Percentiles rank a stretch among this genome's conserved stretches.
These are phyloP conservation scores for Cygnus olor DNA, from an alignment of 2,797 vertebrate species.

Conservation along the genomic window DNA sequence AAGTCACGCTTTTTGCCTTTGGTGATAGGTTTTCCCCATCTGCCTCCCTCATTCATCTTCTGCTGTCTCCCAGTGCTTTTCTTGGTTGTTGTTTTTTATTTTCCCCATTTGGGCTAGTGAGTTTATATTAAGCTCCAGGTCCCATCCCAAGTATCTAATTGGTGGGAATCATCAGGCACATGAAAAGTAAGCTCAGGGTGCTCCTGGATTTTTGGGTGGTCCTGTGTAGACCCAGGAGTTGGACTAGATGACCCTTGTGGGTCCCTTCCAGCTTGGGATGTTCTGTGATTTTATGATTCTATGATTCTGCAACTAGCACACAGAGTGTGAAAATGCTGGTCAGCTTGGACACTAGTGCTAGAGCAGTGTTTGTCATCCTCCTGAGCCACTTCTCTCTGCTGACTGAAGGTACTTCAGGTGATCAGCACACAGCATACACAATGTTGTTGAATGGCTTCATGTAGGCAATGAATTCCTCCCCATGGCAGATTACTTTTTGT, in stretches of 20 bases:
- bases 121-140: neutral
- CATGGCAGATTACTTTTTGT: accelerated
- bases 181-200: accelerated
- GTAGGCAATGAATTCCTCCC: neutral
- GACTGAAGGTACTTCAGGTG: neutral
- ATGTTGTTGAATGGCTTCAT: neutral
- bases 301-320: neutral
- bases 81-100: too few relatives aligned
- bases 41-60: neutral
- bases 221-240: too few relatives aligned
- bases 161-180: neutral
- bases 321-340: neutral
- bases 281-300: too few relatives aligned
- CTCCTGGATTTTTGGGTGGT: neutral
- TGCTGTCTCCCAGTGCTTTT: neutral
- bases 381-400: neutral
- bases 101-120: neutral
- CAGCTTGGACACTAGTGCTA: neutral
- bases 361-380: neutral
- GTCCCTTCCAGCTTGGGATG: too few relatives aligned
- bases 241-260: too few relatives aligned
- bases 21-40: neutral
- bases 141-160: neutral
- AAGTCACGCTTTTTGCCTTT: neutral
- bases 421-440: neutral